Evolutionary conservation across 2,888 invertebrate genomes (phyloP).

Genomic region (Campaea margaritaria): DNA sequence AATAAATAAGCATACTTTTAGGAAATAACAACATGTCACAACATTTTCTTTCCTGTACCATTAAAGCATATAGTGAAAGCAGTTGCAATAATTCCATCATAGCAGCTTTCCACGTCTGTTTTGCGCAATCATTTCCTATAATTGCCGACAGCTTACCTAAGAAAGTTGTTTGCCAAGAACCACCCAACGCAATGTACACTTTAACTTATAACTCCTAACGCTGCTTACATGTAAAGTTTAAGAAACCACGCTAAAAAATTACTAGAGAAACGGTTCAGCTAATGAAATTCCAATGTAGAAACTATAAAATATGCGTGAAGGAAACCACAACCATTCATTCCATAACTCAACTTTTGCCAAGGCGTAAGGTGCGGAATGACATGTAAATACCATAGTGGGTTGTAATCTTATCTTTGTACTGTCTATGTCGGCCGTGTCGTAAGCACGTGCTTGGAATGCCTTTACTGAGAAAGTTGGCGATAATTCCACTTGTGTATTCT

Average conservation of each 20-base stretch:
- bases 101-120: constrained; percentile 45
- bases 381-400: constrained; percentile 44
- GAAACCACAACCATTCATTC: constrained; percentile 15
- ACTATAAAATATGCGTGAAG: constrained; percentile 34
- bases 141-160: constrained; percentile 37
- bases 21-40: background rate
- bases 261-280: constrained; percentile 41
- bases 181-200: constrained; percentile 23
- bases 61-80: constrained; percentile 36
- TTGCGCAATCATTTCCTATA: constrained; percentile 42
- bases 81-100: constrained; percentile 14
- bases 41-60: constrained; percentile 27
- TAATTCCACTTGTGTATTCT: constrained; percentile 54
- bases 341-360: constrained; percentile 32
- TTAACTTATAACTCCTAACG: constrained; percentile 25
- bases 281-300: constrained; percentile 48
- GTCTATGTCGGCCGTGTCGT: constrained; percentile 49
- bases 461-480: constrained; percentile 71
- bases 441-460: constrained; percentile 69
- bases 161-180: constrained; percentile 42
- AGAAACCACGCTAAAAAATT: constrained; percentile 33
- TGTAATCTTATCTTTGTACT: constrained; percentile 53
- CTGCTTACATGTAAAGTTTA: constrained; percentile 20
- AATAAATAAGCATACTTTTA: no score
- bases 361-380: constrained; percentile 48